Conservation (phyloP, 2,113 vertebrate species). For the Rhombomys opimus region DNA sequence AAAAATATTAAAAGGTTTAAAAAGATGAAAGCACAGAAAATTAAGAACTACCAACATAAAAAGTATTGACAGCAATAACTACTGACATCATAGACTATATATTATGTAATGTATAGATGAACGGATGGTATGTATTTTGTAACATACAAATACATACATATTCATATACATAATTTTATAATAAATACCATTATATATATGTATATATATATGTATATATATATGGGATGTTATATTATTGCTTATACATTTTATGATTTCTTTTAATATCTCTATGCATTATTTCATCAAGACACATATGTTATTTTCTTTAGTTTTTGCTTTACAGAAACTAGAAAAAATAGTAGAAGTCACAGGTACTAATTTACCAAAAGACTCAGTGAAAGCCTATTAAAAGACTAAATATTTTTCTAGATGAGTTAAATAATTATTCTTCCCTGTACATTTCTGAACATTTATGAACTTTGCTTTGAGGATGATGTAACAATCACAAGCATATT, state of each 20-base stretch:
- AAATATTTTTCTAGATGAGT: not conserved
- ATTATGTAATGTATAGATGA: not conserved
- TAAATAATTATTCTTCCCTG: not conserved
- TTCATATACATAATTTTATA: not conserved
- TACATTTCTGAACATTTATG: not conserved
- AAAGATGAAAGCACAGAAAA: not conserved
- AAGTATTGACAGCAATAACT: not conserved
- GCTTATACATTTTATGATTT: not conserved
- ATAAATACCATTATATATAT: not conserved
- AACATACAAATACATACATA: not conserved
- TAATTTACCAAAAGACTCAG: not conserved
- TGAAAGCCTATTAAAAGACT: not conserved
- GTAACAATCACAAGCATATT: not conserved
- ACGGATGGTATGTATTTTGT: not conserved
- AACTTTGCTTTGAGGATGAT: slow-evolving; percentile 1
- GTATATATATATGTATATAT: no score
- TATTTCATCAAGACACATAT: not conserved
- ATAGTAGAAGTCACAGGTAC: not conserved
- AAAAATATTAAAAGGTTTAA: not conserved
- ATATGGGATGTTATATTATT: not conserved
- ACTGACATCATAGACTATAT: not conserved
- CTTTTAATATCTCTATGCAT: no score
- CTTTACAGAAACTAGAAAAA: not conserved
- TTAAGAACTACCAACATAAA: slow-evolving; percentile 10
- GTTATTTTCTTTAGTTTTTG: not conserved